Conservation (phyloP, 2,797 vertebrate genomes). For the Manis crassicaudata region DNA sequence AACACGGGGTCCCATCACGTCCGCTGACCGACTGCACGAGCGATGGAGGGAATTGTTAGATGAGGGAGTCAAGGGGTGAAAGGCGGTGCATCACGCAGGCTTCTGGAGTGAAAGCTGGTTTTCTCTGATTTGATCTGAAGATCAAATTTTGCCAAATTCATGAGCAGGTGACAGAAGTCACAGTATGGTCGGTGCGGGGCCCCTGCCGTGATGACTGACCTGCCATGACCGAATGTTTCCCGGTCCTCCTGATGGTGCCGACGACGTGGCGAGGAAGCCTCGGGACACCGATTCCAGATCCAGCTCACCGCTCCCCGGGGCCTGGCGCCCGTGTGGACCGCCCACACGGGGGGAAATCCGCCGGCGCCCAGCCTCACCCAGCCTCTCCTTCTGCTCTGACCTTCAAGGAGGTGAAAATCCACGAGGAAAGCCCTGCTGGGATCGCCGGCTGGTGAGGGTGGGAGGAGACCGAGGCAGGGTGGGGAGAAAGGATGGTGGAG, state of each 20-base stretch:
- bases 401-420: background rate
- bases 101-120: background rate
- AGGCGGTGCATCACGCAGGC: background rate
- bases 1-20: background rate
- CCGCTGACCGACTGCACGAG: background rate
- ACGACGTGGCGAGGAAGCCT: background rate
- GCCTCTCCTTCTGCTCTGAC: background rate
- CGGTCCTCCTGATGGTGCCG: background rate
- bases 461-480: background rate
- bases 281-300: too few species aligned
- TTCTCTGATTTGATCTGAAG: background rate
- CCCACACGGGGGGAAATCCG: accelerated
- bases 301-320: background rate
- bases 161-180: background rate
- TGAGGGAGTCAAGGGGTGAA: background rate
- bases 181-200: too few species aligned
- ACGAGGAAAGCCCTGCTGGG: accelerated
- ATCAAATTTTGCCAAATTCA: background rate
- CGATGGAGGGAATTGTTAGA: background rate
- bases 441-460: background rate
- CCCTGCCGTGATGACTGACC: background rate
- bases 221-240: background rate
- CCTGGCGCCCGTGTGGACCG: background rate
- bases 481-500: background rate
- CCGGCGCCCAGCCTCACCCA: background rate